Evolutionary conservation across 2,113 vertebrate species (phyloP), one percentile per base, ranked within the genome.

Genomic region (Nothobranchius kuhntae): DNA sequence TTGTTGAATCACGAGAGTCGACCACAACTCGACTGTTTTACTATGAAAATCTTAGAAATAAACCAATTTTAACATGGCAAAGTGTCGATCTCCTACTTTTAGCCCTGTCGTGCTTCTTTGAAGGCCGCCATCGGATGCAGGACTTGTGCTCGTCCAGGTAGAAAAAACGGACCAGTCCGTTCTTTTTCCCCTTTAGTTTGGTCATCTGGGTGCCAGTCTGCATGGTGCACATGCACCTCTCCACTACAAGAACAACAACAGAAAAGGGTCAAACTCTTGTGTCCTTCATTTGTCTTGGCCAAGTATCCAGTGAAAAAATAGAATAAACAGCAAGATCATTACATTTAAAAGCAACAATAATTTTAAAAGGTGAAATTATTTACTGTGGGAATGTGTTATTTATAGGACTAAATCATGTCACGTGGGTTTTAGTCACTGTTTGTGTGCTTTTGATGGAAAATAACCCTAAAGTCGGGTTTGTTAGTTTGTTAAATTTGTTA

Each of bases 81-180:
- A 30, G 30, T 38, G 2, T 12, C 46, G 47, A 40, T 38, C 48
- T 81, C 96, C 97, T 87, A 99, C 97, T 98, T 90, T 98, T 98
- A 81, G 97, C 97, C 75, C 94, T 97, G 89, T 98, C 95, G 0
- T 95, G 95, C 88, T 99, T 99, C n/a, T 95, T 93, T 0, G 97
- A 99, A 0, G 97, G 97, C 66, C 95, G 91, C 97, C 97, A 99
- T 7, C 97, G 93, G 62, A 98, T 94, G 66, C 96, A 98, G 2
- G 96, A 96, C 65, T 95, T 95, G 77, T 98, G 96, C 50, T 98
- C 96, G 0, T 98, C 97, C 87, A 99, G 77, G 87, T 94, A 98
- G 72, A 96, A 98, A 90, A 96, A 94, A 1, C 97, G 94, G 4
- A 93, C 91, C 35, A 98, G 81, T 9, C 95, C 95, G 81, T 96